phyloP scores from a whole-genome alignment of 2,888 invertebrate species.

The Psylliodes chrysocephalus region DNA sequence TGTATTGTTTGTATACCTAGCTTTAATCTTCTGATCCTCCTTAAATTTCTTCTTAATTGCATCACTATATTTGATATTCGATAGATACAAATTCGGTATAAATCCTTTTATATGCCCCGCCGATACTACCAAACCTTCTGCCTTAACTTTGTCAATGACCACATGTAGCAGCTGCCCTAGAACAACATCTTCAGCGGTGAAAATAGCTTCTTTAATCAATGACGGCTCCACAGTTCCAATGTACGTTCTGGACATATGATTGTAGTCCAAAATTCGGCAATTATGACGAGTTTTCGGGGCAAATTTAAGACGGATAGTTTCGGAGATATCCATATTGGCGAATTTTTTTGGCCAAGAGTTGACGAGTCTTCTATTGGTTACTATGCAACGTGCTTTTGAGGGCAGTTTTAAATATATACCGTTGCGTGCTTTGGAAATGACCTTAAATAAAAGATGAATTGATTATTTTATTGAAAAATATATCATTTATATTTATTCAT shows the following conservation, averaged over 20 bases:
- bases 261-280: conserved; percentile 73
- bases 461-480: no score
- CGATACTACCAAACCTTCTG: conserved; percentile 65
- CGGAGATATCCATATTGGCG: conserved; percentile 57
- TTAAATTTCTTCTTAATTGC: conserved; percentile 67
- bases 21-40: conserved; percentile 68
- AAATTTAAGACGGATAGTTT: conserved; percentile 65
- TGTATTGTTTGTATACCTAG: no score
- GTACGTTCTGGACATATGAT: conserved; percentile 73
- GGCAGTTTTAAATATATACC: conserved; percentile 56
- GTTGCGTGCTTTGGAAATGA: conserved; percentile 48
- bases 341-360: conserved; percentile 48
- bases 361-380: conserved; percentile 56
- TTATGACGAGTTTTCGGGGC: conserved; percentile 64
- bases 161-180: conserved; percentile 70
- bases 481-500: no score
- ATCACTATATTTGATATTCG: conserved; percentile 63
- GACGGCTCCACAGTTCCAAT: conserved; percentile 73
- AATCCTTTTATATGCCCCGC: conserved; percentile 70
- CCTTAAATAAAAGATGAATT: no score
- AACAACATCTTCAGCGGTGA: conserved; percentile 66
- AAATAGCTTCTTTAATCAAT: conserved; percentile 69
- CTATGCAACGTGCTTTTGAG: conserved; percentile 56
- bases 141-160: conserved; percentile 64
- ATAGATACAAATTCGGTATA: conserved; percentile 70